phyloP scores from a whole-genome alignment of 2,888 invertebrate genomes.

The Tupiocoris notatus region DNA sequence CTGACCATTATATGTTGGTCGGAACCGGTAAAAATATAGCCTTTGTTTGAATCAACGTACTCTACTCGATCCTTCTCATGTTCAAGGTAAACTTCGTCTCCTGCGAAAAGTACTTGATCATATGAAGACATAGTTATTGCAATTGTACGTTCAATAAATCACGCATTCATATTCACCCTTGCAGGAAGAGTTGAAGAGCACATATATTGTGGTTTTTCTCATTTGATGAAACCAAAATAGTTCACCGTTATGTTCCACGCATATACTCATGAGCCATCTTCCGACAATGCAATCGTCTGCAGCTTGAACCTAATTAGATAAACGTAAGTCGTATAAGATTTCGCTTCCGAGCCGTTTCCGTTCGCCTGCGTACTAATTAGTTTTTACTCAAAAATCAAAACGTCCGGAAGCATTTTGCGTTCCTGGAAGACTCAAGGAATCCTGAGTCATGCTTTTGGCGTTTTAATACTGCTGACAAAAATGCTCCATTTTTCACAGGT shows the following conservation, averaged over 20 bases:
- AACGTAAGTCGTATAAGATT: too few relatives aligned
- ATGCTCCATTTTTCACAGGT: too few relatives aligned
- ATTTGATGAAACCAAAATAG: neutral
- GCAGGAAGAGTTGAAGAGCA: slow-evolving; percentile 9
- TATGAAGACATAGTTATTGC: too few relatives aligned
- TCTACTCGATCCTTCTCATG: neutral
- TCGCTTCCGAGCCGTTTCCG: too few relatives aligned
- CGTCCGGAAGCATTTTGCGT: too few relatives aligned
- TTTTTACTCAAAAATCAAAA: too few relatives aligned
- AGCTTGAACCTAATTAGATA: slow-evolving; percentile 11
- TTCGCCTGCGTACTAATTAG: too few relatives aligned
- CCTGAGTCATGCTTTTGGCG: too few relatives aligned
- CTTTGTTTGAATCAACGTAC: neutral
- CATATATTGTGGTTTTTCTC: neutral
- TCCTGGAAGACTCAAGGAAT: too few relatives aligned
- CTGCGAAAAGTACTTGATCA: too few relatives aligned
- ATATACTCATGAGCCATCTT: slow-evolving; percentile 2
- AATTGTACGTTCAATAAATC: too few relatives aligned
- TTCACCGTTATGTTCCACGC: neutral
- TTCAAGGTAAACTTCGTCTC: slow-evolving; percentile 9
- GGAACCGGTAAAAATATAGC: slow-evolving; percentile 2
- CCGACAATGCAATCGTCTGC: slow-evolving; percentile 18
- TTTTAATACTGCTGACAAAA: too few relatives aligned
- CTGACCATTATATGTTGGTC: slow-evolving; percentile 8
- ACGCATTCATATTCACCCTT: neutral